These are phyloP conservation scores for Tonatia bakeri DNA, from an alignment of 2,113 vertebrate species.

Conservation along the genomic window DNA sequence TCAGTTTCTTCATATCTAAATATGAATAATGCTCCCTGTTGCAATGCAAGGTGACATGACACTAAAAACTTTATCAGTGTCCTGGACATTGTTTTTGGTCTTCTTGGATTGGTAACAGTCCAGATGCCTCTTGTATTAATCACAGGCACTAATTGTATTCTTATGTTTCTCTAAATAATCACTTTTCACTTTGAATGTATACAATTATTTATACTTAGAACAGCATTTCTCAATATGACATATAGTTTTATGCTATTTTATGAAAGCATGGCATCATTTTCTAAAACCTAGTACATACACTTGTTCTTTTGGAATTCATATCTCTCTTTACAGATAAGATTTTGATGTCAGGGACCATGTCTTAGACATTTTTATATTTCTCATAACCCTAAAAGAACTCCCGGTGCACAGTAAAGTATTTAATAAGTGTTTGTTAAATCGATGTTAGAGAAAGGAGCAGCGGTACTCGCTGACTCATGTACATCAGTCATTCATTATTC, in stretches of 20 bases:
- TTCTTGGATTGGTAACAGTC: constrained; percentile 18
- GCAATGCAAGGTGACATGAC: not conserved
- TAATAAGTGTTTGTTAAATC: not conserved
- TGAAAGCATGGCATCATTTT: not conserved
- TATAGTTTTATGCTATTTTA: not conserved
- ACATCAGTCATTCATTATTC: not conserved
- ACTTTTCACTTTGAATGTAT: constrained; percentile 28
- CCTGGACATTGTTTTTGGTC: not conserved
- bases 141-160: not conserved
- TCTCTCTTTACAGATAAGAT: not conserved
- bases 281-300: not conserved
- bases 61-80: not conserved
- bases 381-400: not conserved
- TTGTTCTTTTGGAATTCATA: not conserved
- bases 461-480: not conserved
- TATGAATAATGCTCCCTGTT: not conserved
- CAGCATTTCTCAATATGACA: not conserved
- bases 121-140: not conserved
- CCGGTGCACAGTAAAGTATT: not conserved
- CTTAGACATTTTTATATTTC: not conserved
- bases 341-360: not conserved
- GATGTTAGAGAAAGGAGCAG: not conserved
- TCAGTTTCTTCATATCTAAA: not conserved
- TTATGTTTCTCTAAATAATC: constrained; percentile 8
- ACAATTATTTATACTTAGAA: not conserved